Conservation (phyloP, 2,888 invertebrate genomes). For the Hydrotaea cyrtoneurina region DNA sequence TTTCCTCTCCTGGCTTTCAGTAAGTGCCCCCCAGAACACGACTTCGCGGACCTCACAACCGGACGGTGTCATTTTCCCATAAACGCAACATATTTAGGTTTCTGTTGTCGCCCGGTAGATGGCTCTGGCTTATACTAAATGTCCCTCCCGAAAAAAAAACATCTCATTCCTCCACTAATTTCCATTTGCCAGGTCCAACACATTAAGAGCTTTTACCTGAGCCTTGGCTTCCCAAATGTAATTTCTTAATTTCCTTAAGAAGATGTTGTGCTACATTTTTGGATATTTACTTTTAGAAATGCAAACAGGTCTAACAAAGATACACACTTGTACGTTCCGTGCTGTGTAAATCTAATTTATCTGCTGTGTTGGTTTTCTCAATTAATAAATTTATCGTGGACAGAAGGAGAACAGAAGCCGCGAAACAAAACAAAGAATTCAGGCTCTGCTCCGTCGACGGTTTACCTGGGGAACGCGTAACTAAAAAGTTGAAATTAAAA, state of each 20-base stretch:
- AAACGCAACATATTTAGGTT: too few species aligned
- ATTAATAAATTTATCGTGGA: slow-evolving; percentile 63
- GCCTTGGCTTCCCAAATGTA: too few species aligned
- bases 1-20: too few species aligned
- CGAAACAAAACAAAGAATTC: slow-evolving; percentile 1
- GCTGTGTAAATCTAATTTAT: slow-evolving; percentile 61
- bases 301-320: neutral
- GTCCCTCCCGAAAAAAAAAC: too few species aligned
- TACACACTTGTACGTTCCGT: neutral
- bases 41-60: too few species aligned
- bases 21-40: too few species aligned
- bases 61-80: too few species aligned
- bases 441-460: neutral
- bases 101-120: too few species aligned
- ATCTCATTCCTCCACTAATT: too few species aligned
- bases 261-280: neutral
- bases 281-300: neutral
- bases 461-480: slow-evolving; percentile 13
- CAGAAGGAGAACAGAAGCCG: neutral
- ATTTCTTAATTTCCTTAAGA: neutral
- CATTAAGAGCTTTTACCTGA: too few species aligned
- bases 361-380: slow-evolving; percentile 61
- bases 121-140: too few species aligned
- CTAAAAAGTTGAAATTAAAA: slow-evolving; percentile 60
- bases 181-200: too few species aligned